Evolutionary conservation across 2,113 vertebrate genomes (phyloP).

Genomic region (Oreochromis spilurus): DNA sequence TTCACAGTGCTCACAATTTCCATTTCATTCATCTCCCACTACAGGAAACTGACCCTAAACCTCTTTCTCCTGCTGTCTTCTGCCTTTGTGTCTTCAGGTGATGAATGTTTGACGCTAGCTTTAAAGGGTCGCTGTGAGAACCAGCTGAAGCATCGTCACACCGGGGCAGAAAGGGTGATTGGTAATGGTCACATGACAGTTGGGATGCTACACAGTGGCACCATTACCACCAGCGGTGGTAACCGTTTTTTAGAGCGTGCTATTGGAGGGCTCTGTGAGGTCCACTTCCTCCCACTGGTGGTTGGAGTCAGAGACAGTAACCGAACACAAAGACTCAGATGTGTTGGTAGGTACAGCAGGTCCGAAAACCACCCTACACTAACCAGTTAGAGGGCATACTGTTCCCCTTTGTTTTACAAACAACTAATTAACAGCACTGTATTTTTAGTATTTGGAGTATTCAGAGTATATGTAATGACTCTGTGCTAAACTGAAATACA

Average conservation of each 20-base stretch:
- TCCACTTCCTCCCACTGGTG: constrained; percentile 77
- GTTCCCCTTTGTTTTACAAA: neutral
- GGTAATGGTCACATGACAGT: constrained; percentile 13
- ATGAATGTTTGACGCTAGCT: constrained; percentile 75
- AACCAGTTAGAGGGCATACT: neutral
- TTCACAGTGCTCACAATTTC: neutral
- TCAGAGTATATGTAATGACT: neutral
- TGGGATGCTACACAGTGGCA: neutral
- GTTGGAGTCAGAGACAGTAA: constrained; percentile 66
- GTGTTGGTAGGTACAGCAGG: constrained; percentile 59
- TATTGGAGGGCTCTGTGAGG: constrained; percentile 68
- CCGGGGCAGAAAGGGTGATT: constrained; percentile 55
- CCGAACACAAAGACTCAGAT: constrained; percentile 73
- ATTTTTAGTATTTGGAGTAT: neutral
- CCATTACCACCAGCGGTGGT: neutral
- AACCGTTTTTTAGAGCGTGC: constrained; percentile 37
- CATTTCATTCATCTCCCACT: neutral
- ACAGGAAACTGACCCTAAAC: neutral
- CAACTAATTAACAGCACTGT: neutral
- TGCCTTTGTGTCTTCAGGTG: constrained; percentile 43
- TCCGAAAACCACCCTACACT: neutral
- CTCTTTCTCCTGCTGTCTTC: neutral
- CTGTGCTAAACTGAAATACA: neutral
- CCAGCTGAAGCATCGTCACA: constrained; percentile 71
- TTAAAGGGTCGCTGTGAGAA: constrained; percentile 77